Conservation (phyloP, 2,888 invertebrate species). For the Drosophila fungiperda region DNA sequence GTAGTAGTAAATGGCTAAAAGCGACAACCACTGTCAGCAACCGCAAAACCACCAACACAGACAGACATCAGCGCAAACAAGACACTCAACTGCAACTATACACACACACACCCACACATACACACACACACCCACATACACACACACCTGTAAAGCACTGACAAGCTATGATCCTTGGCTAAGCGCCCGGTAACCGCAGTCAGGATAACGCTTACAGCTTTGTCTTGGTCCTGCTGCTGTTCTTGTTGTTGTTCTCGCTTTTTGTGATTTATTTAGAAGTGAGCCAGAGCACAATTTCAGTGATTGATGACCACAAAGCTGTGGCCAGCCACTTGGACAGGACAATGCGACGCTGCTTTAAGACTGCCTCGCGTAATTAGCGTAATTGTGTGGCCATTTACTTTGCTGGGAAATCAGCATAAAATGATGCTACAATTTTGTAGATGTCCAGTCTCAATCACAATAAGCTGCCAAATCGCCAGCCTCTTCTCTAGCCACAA, state of each 20-base stretch:
- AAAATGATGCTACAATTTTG: conserved; percentile 27
- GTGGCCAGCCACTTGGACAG: conserved; percentile 24
- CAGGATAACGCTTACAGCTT: conserved; percentile 49
- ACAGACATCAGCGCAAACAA: conserved; percentile 43
- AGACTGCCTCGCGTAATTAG: conserved; percentile 64
- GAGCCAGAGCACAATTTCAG: conserved; percentile 50
- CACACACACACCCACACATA: conserved; percentile 10
- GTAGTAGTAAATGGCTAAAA: conserved; percentile 58
- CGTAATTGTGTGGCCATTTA: conserved; percentile 67
- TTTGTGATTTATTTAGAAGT: conserved; percentile 75
- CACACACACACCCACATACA: conserved; percentile 19
- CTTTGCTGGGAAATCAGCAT: conserved; percentile 13
- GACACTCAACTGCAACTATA: conserved; percentile 31
- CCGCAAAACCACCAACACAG: conserved; percentile 73
- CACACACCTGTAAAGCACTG: neutral
- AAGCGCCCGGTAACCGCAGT: conserved; percentile 63
- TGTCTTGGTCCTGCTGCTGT: conserved; percentile 25
- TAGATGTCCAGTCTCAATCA: conserved; percentile 16
- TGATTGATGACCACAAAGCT: conserved; percentile 67
- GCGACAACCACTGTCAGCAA: conserved; percentile 57
- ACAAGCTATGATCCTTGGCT: conserved; percentile 23
- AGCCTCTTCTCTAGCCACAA: conserved; percentile 4
- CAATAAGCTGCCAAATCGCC: conserved; percentile 13
- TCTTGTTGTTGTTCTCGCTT: conserved; percentile 22
- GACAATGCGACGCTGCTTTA: conserved; percentile 17